Evolutionary conservation across 1,140 invertebrate species (phyloP), one percentile per base, ranked within the genome.

Genomic region (Procambarus clarkii): DNA sequence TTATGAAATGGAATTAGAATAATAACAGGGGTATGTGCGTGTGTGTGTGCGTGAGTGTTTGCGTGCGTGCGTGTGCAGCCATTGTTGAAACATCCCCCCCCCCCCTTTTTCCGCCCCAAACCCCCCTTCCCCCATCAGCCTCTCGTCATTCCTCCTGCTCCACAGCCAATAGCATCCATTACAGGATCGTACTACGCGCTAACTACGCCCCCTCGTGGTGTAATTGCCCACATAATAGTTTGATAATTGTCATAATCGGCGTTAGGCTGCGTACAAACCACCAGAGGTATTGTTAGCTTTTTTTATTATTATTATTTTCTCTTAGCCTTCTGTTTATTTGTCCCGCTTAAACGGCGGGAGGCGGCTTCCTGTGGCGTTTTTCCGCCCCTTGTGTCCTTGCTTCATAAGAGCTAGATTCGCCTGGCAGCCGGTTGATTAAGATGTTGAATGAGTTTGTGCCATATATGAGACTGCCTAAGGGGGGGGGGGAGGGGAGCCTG

Each of bases 191-290:
- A 71, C 24, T n/a, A 71, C 69, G n/a, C 11, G n/a, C 69, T 71
- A 71, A 71, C 69, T 71, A n/a, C 69, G 69, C 69, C n/a, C 13
- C 69, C 69, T 24, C 69, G 69, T 71, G 60, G 78, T 9, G 48
- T 44, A 81, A 81, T 81, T 81, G 54, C 24, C 46, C 79, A 46
- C 79, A 54, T 81, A 58, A 81, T 81, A 24, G 79, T 46, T 54
- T 58, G 48, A 81, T 81, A 81, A 81, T 81, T 81, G 79, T 45
- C 48, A 81, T 81, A 81, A 81, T 81, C 79, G 79, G 79, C 18
- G 79, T 81, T 54, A 18, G 79, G 79, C 79, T 54, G 46, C 79
- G 79, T 54, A 34, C 79, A 71, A 34, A 71, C 69, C 24, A 34
- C 21, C 69, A 18, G 5, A 2, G n/a, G 69, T 8, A 24, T 71